Base-by-base conservation (phyloP, 2,888 invertebrate genomes). In the Muschampia plurimacula region DNA sequence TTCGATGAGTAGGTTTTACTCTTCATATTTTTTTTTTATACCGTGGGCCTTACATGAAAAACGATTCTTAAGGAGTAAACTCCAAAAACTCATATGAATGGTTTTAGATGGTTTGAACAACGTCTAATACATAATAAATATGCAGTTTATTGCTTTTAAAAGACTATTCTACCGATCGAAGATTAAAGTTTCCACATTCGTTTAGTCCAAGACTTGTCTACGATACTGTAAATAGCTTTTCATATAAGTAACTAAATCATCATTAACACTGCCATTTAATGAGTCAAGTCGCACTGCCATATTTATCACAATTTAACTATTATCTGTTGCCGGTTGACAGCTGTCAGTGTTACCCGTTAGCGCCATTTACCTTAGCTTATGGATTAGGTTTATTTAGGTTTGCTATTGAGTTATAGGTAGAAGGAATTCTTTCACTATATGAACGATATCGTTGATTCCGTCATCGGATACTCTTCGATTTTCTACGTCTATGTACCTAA, bases 271-370 rank as follows among this genome's bases (percentile, higher is more conserved):
- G 79, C 79, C 79, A 77, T 76, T 72, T 57, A 46, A 69, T 44
- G 64, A 76, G 75, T 69, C 76, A 74, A 74, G 69, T 65, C 63
- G 68, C 78, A 80, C 79, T 80, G 80, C 80, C 80, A 76, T 77
- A 70, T 67, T 60, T 71, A 66, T 41, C 69, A 65, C 62, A 74
- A 55, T 72, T 65, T 72, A 74, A 67, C 36, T 73, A 1, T 57
- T 67, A 66, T 68, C 67, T 72, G 74, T 69, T 64, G 60, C 62
- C 70, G 59, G 65, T 80, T 80, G 78, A 78, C 83, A 81, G 79
- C 78, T 78, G 81, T 80, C 81, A 79, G 77, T 72, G 67, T 67
- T 67, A 72, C 36, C 65, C 65, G 15, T 69, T 73, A 60, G 64
- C 52, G 28, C 69, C 71, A 67, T 70, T 65, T 64, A 69, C n/a